phyloP scores from a whole-genome alignment of 2,797 vertebrate genomes.

The Prunella strophiata region DNA sequence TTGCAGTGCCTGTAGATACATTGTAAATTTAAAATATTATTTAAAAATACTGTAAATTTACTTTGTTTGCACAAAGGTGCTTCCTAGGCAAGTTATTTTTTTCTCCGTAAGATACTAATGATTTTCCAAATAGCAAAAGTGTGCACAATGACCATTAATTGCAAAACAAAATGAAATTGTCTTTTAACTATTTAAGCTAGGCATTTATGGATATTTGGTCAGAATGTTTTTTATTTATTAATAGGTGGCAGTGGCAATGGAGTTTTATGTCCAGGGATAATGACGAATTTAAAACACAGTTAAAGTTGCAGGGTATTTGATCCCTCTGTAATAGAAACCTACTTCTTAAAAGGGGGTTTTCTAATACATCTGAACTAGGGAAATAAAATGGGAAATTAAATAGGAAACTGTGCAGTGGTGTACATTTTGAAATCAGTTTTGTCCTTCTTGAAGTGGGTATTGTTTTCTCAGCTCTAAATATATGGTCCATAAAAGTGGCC shows the following conservation, averaged over 20 bases:
- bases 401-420: not conserved
- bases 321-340: not conserved
- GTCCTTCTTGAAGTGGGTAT: constrained; percentile 11
- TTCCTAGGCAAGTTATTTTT: not conserved
- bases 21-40: not conserved
- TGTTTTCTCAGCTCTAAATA: constrained; percentile 41
- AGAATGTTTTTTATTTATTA: not conserved
- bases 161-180: not conserved
- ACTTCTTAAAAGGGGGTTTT: not conserved
- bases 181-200: not conserved
- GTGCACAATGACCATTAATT: not conserved
- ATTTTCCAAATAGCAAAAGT: not conserved
- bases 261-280: not conserved
- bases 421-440: constrained; percentile 31
- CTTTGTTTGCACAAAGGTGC: not conserved
- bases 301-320: not conserved
- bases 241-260: not conserved
- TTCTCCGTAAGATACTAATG: not conserved
- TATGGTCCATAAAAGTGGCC: not conserved
- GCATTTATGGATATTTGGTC: not conserved
- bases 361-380: not conserved
- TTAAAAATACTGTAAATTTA: not conserved
- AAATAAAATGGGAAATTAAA: constrained; percentile 12
- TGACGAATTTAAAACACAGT: not conserved
- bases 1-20: not conserved